Evolutionary conservation across 2,797 vertebrate genomes (phyloP), one percentile per base, ranked within the genome.

Genomic region (Pitangus sulphuratus): DNA sequence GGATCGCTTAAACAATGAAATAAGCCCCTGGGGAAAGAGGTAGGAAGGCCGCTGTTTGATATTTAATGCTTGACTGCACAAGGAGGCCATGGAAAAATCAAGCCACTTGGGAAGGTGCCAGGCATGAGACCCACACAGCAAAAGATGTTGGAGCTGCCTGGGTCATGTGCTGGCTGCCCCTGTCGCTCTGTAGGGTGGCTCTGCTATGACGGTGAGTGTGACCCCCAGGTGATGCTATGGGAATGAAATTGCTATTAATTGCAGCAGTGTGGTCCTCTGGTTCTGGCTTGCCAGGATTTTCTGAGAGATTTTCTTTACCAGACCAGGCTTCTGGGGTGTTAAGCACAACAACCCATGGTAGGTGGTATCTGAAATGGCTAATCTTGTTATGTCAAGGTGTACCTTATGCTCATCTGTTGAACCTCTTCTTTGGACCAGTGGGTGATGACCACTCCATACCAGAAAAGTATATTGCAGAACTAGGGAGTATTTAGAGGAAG

Each of bases 51-150:
- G 11, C 77, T 70, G 54, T 54, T 84, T 90, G 51, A 39, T 89
- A 78, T 72, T 94, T 93, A 93, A 92, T 26, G 61, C 88, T 82
- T 58, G 58, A 44, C 61, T 96, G 88, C 77, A 82, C 70, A 90
- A 96, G 86, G 69, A 93, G 90, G 86, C 45, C 72, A 88, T 72
- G 70, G 66, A 92, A 88, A 93, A 90, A 76, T 71, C 8, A 31
- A 82, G 66, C 62, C 89, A 84, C 21, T 71, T 72, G 90, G 87
- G 89, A 93, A 93, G 47, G 75, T 69, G 58, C 39, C 58, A 75
- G 62, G 48, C 80, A 48, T 0, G 0, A 71, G 37, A 26, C 65
- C n/a, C 61, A 60, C 1, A 1, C 37, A 62, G 65, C 30, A 44
- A 48, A 64, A 45, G 61, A 44, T 66, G 37, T 6, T 53, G 83